Conservation (phyloP, 2,113 vertebrate genomes). For the Centropus bengalensis region DNA sequence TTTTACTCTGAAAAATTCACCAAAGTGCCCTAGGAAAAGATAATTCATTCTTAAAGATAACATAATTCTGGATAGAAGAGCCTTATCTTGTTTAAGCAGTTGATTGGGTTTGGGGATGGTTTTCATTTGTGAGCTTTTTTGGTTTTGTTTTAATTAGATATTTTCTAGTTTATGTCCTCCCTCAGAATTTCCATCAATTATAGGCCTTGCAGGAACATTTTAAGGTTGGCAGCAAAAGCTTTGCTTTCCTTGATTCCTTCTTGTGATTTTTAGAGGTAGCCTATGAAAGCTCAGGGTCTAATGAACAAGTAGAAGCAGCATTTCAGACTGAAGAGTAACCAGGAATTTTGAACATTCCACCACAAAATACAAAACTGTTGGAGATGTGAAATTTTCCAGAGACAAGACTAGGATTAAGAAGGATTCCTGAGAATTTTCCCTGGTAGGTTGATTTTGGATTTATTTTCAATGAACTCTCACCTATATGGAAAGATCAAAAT, state of each 20-base stretch:
- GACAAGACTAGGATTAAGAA: not conserved
- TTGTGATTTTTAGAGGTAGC: not conserved
- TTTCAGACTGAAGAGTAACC: not conserved
- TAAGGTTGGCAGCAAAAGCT: not conserved
- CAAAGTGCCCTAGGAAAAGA: not conserved
- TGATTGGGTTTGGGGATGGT: not conserved
- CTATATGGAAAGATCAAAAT: not conserved
- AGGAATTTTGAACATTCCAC: not conserved
- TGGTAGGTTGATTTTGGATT: not conserved
- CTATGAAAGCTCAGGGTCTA: not conserved
- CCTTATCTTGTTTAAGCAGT: not conserved
- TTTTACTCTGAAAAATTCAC: not conserved
- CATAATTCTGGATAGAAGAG: not conserved
- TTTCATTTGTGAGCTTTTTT: too few relatives aligned
- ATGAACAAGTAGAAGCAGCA: not conserved
- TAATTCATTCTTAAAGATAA: not conserved
- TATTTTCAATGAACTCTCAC: not conserved
- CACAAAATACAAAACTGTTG: not conserved
- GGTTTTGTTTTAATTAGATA: accelerated
- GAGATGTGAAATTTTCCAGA: not conserved
- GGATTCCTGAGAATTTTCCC: not conserved
- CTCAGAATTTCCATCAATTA: not conserved
- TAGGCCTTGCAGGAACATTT: not conserved
- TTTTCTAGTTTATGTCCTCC: not conserved
- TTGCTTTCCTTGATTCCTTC: not conserved